phyloP scores from a whole-genome alignment of 92 coral and sea anemone species.

The Epizoanthus illoricatus region DNA sequence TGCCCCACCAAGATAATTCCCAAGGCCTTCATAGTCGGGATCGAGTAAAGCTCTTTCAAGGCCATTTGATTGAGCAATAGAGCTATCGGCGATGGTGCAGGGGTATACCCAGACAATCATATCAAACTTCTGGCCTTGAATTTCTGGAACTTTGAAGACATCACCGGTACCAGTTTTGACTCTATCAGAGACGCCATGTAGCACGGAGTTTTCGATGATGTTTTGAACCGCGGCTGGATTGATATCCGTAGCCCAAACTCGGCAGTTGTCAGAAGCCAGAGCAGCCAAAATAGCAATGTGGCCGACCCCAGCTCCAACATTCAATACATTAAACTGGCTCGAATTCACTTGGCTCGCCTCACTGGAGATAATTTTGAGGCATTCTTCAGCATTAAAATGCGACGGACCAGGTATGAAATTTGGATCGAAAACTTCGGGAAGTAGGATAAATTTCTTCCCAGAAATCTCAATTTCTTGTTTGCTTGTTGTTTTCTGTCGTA shows the following conservation, averaged over 20 bases:
- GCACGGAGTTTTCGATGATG: slow-evolving; percentile 53
- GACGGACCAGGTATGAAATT: slow-evolving; percentile 43
- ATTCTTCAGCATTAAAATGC: slow-evolving; percentile 32
- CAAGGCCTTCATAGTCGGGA: slow-evolving; percentile 51
- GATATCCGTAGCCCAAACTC: slow-evolving; percentile 60
- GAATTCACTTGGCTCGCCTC: slow-evolving; percentile 32
- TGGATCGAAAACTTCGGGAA: slow-evolving; percentile 62
- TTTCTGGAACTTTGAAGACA: slow-evolving; percentile 52
- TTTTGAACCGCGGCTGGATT: slow-evolving; percentile 54
- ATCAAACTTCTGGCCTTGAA: slow-evolving; percentile 49
- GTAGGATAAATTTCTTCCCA: slow-evolving; percentile 55
- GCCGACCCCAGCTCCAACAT: slow-evolving; percentile 64
- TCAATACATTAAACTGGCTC: slow-evolving; percentile 43
- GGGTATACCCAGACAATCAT: slow-evolving; percentile 64
- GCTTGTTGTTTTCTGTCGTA: slow-evolving; percentile 38
- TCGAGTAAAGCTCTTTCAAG: slow-evolving; percentile 60
- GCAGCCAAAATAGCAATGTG: slow-evolving; percentile 52
- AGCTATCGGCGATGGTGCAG: slow-evolving; percentile 30
- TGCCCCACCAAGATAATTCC: slow-evolving; percentile 56
- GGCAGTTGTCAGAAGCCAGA: slow-evolving; percentile 39
- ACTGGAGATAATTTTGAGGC: slow-evolving; percentile 37
- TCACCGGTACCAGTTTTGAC: slow-evolving; percentile 47
- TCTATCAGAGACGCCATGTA: slow-evolving; percentile 51
- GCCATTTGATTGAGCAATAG: slow-evolving; percentile 32
- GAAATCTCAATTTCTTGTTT: slow-evolving; percentile 46